Base-by-base conservation (phyloP, 37 sponge, comb jelly and placozoan genomes). In the Corticium candelabrum region DNA sequence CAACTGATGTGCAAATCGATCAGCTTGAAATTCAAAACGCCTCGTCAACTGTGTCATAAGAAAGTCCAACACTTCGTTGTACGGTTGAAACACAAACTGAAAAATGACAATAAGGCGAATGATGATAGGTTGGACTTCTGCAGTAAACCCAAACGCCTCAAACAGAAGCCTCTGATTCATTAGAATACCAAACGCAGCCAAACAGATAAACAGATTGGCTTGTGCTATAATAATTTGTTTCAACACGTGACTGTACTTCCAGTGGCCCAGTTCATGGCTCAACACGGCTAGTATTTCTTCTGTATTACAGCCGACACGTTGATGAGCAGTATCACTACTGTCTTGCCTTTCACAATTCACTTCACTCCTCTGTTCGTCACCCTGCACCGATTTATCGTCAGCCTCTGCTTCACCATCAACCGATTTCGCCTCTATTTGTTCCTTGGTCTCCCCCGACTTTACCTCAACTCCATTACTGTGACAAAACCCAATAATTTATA, bases 181-280 rank as follows among this genome's bases (percentile, higher is more conserved):
- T 37, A 95, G 87, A 76, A 84, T 82, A 34, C 90, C 85, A 76
- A 95, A 95, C 67, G 86, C 27, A 78, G 81, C 86, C 40, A 95
- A 78, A 34, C 78, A 77, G 31, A 89, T 27, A 37, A 95, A 80
- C 5, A 89, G 40, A 38, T 89, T 69, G 37, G 84, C 41, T 90
- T 86, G 86, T 32, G 70, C 35, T n/a, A 91, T 40, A 0, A 85
- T 15, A 37, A 91, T 41, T 40, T 82, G 78, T 76, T 91, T 97
- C 11, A 90, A 56, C 31, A 81, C 87, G 68, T 97, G 98, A 50
- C 88, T 84, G 71, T 78, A 78, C 5, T 87, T 85, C 99, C 95
- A 94, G 71, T 97, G 99, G 1, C 99, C 99, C 38, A 97, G 88
- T 75, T 97, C 99, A 75, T 97, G 99, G 40, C 86, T 81, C 76